Conservation (phyloP, 2,797 vertebrate genomes). For the Coregonus suidteri region DNA sequence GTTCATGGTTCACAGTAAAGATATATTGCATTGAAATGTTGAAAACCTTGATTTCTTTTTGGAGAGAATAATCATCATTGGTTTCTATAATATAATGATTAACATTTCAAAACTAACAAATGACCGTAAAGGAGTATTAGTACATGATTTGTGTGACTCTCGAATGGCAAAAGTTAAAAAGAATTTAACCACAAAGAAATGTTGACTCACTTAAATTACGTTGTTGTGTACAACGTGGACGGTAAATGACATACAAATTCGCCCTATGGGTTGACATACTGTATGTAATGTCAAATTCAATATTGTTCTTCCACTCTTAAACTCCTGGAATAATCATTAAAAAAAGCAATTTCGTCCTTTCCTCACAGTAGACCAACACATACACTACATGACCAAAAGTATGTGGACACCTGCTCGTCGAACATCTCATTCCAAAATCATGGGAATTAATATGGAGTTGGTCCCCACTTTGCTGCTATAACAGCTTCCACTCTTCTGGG, state of each 20-base stretch:
- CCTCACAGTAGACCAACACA: not conserved
- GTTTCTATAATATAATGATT: not conserved
- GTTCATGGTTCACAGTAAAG: not conserved
- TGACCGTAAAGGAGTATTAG: not conserved
- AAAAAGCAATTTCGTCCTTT: not conserved
- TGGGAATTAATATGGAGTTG: too few species aligned
- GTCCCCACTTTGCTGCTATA: too few species aligned
- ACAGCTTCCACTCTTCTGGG: too few species aligned
- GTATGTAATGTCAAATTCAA: not conserved
- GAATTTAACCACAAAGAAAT: not conserved
- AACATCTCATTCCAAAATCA: too few species aligned
- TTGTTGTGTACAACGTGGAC: not conserved
- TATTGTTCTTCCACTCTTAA: not conserved
- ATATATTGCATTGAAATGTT: slow-evolving; percentile 6
- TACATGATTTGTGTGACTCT: not conserved
- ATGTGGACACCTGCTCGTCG: too few species aligned
- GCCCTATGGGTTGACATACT: not conserved
- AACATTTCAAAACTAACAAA: slow-evolving; percentile 4
- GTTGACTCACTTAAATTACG: too few species aligned
- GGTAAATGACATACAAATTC: not conserved
- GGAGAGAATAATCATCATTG: not conserved
- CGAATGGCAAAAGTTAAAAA: not conserved
- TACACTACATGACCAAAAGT: not conserved
- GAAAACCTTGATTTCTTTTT: not conserved
- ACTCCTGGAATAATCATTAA: not conserved